phyloP scores from a whole-genome alignment of 2,888 invertebrate species.

The Nomada lathburiana region DNA sequence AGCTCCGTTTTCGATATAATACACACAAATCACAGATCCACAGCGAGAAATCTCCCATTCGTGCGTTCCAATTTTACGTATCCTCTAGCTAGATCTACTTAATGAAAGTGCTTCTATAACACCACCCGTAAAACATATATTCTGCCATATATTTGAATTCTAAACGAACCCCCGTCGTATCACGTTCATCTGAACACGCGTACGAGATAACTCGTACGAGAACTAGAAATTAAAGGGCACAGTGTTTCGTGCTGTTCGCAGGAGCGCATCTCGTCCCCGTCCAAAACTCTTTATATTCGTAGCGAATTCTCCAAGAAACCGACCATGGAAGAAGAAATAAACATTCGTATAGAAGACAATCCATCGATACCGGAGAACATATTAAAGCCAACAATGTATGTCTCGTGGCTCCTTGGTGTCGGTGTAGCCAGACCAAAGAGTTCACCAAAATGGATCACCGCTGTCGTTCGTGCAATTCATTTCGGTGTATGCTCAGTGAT shows the following conservation, averaged over 20 bases:
- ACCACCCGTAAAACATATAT: not conserved
- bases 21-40: slow-evolving; percentile 19
- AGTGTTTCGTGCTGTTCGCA: not conserved
- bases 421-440: slow-evolving; percentile 70
- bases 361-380: slow-evolving; percentile 60
- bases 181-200: not conserved
- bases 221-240: not conserved
- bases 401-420: slow-evolving; percentile 75
- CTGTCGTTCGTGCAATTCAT: slow-evolving; percentile 71
- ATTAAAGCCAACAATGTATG: slow-evolving; percentile 70
- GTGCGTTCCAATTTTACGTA: not conserved
- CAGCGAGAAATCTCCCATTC: not conserved
- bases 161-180: not conserved
- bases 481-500: slow-evolving; percentile 74
- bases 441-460: slow-evolving; percentile 65
- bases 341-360: slow-evolving; percentile 61
- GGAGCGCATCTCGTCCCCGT: not conserved
- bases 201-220: not conserved
- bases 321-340: slow-evolving; percentile 68
- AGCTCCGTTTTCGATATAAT: slow-evolving; percentile 79
- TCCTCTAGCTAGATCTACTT: not conserved
- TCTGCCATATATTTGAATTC: not conserved
- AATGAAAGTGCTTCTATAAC: not conserved
- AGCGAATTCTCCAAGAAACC: not conserved
- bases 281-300: too few relatives aligned